phyloP scores from a whole-genome alignment of 2,113 vertebrate genomes.

The Micromys minutus region DNA sequence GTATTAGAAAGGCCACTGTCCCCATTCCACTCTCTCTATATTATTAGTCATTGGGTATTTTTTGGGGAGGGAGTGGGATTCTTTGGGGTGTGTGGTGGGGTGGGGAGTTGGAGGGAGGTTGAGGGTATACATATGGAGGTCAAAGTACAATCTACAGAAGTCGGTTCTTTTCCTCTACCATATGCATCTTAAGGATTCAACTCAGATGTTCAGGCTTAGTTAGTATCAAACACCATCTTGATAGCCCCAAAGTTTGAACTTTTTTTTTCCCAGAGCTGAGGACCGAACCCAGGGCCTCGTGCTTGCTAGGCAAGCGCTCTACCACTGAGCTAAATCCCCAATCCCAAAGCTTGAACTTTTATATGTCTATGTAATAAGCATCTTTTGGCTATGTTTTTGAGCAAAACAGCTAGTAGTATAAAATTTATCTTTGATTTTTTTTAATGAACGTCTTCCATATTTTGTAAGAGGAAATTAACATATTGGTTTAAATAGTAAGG shows the following conservation, averaged over 20 bases:
- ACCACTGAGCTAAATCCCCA: too few relatives aligned
- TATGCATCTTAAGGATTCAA: background rate
- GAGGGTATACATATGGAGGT: background rate
- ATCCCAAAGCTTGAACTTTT: too few relatives aligned
- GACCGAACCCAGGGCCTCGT: too few relatives aligned
- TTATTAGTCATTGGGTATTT: background rate
- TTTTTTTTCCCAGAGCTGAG: too few relatives aligned
- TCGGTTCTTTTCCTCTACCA: background rate
- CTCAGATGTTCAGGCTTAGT: background rate
- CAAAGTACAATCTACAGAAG: background rate
- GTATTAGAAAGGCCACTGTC: background rate
- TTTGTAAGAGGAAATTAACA: constrained; percentile 25
- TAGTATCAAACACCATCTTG: background rate
- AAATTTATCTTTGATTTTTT: constrained; percentile 21
- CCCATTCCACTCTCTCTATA: constrained; percentile 8
- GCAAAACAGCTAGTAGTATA: constrained; percentile 29
- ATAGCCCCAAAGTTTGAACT: too few relatives aligned
- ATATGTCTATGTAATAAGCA: constrained; percentile 24
- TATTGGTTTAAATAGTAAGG: constrained; percentile 39
- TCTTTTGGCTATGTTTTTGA: background rate
- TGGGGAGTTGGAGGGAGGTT: too few relatives aligned
- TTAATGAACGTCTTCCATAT: background rate
- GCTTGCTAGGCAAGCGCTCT: too few relatives aligned
- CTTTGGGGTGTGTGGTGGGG: too few relatives aligned
- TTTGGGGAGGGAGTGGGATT: background rate